Evolutionary conservation across 2,113 vertebrate species (phyloP), one percentile per base, ranked within the genome.

Genomic region (Perca schrenkii): DNA sequence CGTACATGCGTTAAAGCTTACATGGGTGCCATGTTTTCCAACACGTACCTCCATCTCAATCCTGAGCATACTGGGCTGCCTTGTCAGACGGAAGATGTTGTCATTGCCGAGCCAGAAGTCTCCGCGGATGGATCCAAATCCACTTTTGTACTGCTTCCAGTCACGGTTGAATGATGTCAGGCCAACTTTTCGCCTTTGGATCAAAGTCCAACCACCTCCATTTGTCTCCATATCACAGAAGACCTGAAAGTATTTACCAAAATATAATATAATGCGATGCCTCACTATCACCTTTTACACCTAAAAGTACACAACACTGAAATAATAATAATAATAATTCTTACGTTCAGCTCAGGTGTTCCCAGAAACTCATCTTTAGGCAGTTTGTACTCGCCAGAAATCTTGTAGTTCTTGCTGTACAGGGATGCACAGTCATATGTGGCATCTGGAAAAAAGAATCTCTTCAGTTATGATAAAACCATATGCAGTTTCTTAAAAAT

Each of bases 101-200:
- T 99, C 97, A 1, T 99, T 99, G 78, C 98, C 98, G 16, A 99
- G 94, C 98, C 98, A 99, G 92, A 99, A 99, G 88, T 99, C 98
- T 62, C 98, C 98, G 0, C 95, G 96, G 77, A 96, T 96, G 74
- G 96, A 97, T 77, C 98, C 98, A 80, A 99, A 99, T 46, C 98
- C 98, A 16, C 91, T 95, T 83, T 92, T 97, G 80, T 99, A 99
- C 83, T 98, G 97, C 82, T 96, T 98, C 98, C 98, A 99, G 90
- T 99, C 97, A 12, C 95, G 96, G 57, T 95, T 95, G 91, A 99
- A 99, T 6, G 97, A 98, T 15, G 94, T 96, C 50, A 99, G 89
- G 82, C 98, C 98, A 5, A 97, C 93, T 91, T 97, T 98, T 0
- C 98, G 97, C 66, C 98, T 97, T 88, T 99, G 98, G 86, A 99